phyloP scores from a whole-genome alignment of 1,140 invertebrate species.

The Ceratosolen fusciceps region DNA sequence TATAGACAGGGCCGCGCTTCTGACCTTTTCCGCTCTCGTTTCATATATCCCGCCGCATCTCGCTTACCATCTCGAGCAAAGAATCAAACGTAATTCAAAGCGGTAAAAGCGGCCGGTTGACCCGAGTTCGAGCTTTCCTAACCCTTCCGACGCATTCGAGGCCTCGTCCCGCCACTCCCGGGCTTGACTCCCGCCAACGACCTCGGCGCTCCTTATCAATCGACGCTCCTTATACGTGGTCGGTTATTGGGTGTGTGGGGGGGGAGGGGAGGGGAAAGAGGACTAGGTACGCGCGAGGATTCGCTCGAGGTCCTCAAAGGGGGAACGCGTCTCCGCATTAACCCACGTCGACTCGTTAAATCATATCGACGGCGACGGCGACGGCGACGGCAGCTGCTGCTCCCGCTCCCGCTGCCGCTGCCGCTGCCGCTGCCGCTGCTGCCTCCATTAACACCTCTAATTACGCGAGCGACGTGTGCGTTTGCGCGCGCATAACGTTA shows the following conservation, averaged over 20 bases:
- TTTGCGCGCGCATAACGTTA: background rate
- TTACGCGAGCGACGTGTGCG: background rate
- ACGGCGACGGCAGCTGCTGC: background rate
- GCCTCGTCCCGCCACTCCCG: too few relatives aligned
- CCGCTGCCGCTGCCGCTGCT: background rate
- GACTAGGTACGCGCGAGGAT: background rate
- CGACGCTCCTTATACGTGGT: too few relatives aligned
- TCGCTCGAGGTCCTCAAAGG: conserved; percentile 4
- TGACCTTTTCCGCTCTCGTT: background rate
- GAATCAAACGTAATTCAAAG: too few relatives aligned
- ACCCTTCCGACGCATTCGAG: too few relatives aligned
- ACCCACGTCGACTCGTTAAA: background rate
- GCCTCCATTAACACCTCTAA: conserved; percentile 24
- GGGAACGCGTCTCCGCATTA: background rate
- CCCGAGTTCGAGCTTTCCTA: too few relatives aligned
- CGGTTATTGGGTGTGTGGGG: too few relatives aligned
- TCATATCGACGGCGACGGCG: background rate
- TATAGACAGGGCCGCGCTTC: conserved; percentile 12
- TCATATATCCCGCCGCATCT: background rate
- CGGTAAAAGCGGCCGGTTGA: too few relatives aligned
- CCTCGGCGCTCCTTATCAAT: too few relatives aligned
- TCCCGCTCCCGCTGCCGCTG: too few relatives aligned
- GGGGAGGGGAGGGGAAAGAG: background rate
- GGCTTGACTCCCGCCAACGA: too few relatives aligned
- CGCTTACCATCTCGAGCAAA: background rate